A percentile compares a stretch with the other conserved stretches of the same genome.
Evolutionary conservation across 2,888 invertebrate species (phyloP).

Genomic region (Calameuta pallipes): DNA sequence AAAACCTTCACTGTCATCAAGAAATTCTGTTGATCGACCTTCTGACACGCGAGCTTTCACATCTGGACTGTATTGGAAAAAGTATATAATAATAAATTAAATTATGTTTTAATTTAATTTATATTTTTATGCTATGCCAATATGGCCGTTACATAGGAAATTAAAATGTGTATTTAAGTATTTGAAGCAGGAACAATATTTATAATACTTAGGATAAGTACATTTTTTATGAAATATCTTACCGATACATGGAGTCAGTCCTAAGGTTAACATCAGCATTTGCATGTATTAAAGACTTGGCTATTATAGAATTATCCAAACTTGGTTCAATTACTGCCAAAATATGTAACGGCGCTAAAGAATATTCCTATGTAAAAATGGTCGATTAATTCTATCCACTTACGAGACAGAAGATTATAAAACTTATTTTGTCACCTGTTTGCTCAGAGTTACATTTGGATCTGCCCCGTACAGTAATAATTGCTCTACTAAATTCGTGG

Average conservation of each 20-base stretch:
- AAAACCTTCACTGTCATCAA: slow-evolving; percentile 48
- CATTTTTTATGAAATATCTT: not conserved
- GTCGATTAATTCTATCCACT: not conserved
- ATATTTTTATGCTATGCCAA: too few relatives aligned
- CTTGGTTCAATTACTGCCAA: slow-evolving; percentile 12
- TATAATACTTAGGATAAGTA: too few relatives aligned
- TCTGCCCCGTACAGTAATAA: slow-evolving; percentile 49
- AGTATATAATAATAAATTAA: too few relatives aligned
- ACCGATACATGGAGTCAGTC: slow-evolving; percentile 51
- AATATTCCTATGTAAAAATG: slow-evolving; percentile 13
- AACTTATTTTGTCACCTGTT: slow-evolving; percentile 2
- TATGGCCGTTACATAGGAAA: too few relatives aligned
- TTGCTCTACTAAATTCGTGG: slow-evolving; percentile 40
- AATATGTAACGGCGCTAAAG: slow-evolving; percentile 16
- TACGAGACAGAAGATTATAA: not conserved
- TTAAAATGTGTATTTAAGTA: too few relatives aligned
- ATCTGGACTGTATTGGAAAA: too few relatives aligned
- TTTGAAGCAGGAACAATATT: too few relatives aligned
- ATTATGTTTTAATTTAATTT: too few relatives aligned
- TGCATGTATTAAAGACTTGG: slow-evolving; percentile 43
- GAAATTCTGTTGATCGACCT: slow-evolving; percentile 26
- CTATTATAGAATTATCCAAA: slow-evolving; percentile 41
- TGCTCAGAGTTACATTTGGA: slow-evolving; percentile 40
- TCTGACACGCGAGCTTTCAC: slow-evolving; percentile 22
- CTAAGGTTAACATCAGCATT: slow-evolving; percentile 52